Evolutionary conservation across 2,888 invertebrate genomes (phyloP).

Genomic region (Panzeria rudis): DNA sequence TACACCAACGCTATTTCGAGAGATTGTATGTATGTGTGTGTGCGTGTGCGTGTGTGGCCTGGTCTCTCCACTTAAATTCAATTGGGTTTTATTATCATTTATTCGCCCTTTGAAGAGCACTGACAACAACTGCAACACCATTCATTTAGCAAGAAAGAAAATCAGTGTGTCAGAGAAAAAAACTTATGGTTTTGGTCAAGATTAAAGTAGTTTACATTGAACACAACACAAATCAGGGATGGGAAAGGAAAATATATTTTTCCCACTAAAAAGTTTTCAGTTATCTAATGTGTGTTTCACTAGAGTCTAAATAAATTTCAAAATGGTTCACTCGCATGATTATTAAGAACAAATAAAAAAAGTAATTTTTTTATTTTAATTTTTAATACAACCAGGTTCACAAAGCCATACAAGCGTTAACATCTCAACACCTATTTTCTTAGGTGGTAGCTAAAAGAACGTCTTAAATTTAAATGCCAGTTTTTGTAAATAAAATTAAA

Average conservation of each 20-base stretch:
- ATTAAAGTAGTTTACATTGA: background rate
- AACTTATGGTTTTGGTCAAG: background rate
- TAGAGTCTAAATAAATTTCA: too few species aligned
- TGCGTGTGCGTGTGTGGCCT: background rate
- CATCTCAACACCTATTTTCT: too few species aligned
- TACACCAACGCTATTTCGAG: background rate
- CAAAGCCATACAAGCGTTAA: too few species aligned
- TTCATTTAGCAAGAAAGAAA: conserved; percentile 2
- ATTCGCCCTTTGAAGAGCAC: conserved; percentile 46
- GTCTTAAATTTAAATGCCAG: too few species aligned
- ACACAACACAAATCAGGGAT: background rate
- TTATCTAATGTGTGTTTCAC: too few species aligned
- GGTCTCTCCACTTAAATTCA: conserved; percentile 33
- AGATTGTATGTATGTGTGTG: background rate
- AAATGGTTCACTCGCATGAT: too few species aligned
- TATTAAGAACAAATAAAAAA: too few species aligned
- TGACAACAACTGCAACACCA: conserved; percentile 30
- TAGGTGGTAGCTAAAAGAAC: too few species aligned
- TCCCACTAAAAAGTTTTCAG: too few species aligned
- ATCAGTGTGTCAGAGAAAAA: conserved; percentile 5
- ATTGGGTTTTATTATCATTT: conserved; percentile 58
- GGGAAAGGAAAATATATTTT: background rate
- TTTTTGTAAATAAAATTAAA: too few species aligned
- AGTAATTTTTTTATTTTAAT: too few species aligned
- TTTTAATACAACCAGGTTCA: too few species aligned